Evolutionary conservation across 37 sponge, comb jelly and placozoan species (phyloP).

Genomic region (Ephydatia muelleri): DNA sequence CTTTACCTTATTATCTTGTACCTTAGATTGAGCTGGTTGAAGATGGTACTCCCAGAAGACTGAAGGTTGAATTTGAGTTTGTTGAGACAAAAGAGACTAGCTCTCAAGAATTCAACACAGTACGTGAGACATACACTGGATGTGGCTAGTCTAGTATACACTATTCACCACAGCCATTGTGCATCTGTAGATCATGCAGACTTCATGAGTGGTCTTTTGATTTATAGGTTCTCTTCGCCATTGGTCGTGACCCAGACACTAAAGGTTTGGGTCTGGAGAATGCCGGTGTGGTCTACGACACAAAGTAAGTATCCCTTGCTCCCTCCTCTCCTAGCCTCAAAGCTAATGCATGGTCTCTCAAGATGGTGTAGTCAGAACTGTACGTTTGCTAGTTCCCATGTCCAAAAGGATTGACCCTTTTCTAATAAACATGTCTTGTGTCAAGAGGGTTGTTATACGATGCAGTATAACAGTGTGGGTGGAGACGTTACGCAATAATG

Average conservation of each 20-base stretch:
- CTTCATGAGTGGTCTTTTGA: not conserved
- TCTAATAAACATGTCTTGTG: too few species aligned
- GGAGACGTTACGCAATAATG: too few species aligned
- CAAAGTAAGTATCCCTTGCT: not conserved
- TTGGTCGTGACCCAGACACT: conserved; percentile 87
- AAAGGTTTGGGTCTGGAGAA: conserved; percentile 83
- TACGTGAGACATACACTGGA: conserved; percentile 40
- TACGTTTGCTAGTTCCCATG: too few species aligned
- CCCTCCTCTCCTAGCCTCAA: too few species aligned
- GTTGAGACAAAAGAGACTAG: conserved; percentile 44
- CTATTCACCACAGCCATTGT: not conserved
- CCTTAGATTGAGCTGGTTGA: conserved; percentile 59
- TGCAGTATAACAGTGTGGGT: too few species aligned
- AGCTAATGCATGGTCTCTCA: too few species aligned
- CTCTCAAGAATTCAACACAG: conserved; percentile 83
- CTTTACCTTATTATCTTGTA: not conserved
- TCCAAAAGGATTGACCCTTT: too few species aligned
- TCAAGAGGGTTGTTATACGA: too few species aligned
- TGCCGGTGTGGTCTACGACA: conserved; percentile 83
- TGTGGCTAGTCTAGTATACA: not conserved
- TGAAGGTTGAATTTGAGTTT: conserved; percentile 69
- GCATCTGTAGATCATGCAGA: not conserved
- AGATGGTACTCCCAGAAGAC: conserved; percentile 62
- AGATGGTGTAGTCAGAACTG: too few species aligned
- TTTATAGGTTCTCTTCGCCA: conserved; percentile 82